Evolutionary conservation across 2,113 vertebrate genomes (phyloP), one percentile per base, ranked within the genome.

Genomic region (Leucopsar rothschildi): DNA sequence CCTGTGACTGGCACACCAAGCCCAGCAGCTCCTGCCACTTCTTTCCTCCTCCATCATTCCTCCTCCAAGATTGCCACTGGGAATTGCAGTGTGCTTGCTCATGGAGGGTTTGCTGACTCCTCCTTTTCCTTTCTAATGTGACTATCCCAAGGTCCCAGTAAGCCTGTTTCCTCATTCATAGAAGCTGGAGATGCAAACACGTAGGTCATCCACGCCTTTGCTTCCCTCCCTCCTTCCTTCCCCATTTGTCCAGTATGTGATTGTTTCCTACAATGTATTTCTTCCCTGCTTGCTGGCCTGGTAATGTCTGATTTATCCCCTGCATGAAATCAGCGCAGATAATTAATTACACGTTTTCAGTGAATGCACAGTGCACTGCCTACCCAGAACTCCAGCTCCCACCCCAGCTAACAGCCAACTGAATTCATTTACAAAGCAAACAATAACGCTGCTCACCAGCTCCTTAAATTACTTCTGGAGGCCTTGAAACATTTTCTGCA

Each of bases 281-380:
- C 78, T 90, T 90, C 65, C 75, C 73, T 92, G 37, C 95, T 85
- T 97, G 80, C 28, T 68, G 68, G 90, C 81, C 40, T 64, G 89
- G 52, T 82, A 96, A 95, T 24, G 88, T 88, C 93, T 97, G 96
- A 97, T 95, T 97, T 97, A 97, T 16, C 83, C 92, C 70, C 49
- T 66, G 91, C 94, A 82, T 88, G 94, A 96, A 97, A 96, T 82
- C 95, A 65, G 84, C 31, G 4, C 85, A 81, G 75, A 93, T 96
- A 97, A 98, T 98, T 91, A 97, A 98, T 98, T 90, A 95, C 52
- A 95, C 83, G 76, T 94, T 96, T 91, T 78, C 69, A 95, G 76
- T 61, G 92, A 95, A 77, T 5, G 47, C 57, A 47, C 37, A 88
- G 65, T 64, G 82, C 42, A 83, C 68, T 56, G 85, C 57, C 90